phyloP scores from a whole-genome alignment of 2,113 vertebrate species.

The Mormyrus lacerda region DNA sequence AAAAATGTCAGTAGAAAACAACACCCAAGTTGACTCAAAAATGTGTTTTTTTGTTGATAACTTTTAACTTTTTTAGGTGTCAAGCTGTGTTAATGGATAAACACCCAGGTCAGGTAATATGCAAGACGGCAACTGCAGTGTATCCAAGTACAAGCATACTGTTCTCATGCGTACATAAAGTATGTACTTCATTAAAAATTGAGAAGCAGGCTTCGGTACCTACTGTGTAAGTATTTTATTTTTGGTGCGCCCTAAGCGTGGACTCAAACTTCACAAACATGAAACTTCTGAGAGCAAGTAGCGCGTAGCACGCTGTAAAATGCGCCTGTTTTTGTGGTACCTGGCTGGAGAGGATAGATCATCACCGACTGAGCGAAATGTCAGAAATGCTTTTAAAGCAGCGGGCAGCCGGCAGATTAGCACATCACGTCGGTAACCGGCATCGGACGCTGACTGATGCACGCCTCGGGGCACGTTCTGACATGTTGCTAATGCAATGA shows the following conservation, averaged over 20 bases:
- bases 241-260: not conserved
- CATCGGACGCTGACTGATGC: constrained; percentile 24
- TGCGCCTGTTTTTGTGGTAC: constrained; percentile 35
- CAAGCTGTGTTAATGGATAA: not conserved
- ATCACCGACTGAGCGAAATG: constrained; percentile 40
- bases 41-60: not conserved
- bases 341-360: constrained; percentile 29
- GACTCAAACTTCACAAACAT: not conserved
- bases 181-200: not conserved
- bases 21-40: not conserved
- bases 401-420: constrained; percentile 41
- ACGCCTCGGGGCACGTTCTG: not conserved
- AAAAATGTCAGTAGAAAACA: not conserved
- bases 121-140: no score
- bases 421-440: constrained; percentile 31
- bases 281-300: not conserved
- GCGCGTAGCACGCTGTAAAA: constrained; percentile 20
- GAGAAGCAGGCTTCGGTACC: not conserved
- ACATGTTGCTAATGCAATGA: not conserved
- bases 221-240: not conserved
- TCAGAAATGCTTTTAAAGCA: constrained; percentile 40
- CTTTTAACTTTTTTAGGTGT: not conserved
- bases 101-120: not conserved
- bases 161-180: not conserved
- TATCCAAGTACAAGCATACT: not conserved